Evolutionary conservation across 2,113 vertebrate species (phyloP), one percentile per base, ranked within the genome.

Genomic region (Cairina moschata): DNA sequence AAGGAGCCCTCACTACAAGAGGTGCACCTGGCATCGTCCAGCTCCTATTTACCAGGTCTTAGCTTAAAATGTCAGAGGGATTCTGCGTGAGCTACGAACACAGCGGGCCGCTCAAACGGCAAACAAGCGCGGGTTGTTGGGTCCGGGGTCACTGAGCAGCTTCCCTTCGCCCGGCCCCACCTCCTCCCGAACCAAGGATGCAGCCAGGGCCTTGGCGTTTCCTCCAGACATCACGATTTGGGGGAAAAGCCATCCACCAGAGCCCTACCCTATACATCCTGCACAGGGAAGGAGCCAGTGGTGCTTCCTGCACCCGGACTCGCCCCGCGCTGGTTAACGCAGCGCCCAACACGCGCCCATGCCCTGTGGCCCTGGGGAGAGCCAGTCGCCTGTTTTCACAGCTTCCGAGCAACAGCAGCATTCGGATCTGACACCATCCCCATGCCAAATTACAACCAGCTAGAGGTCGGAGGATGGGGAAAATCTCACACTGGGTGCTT

Each of bases 1-100:
- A 58, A 46, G 76, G 84, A 91, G 68, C 63, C 80, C 79, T 80
- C 16, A 1, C 1, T 0, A 68, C 22, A 1, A 77, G 85, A 60
- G 62, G 55, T 31, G 85, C 85, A 66, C 79, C 89, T 88, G 91
- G 88, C 68, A 67, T 38, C 16, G 1, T 29, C 90, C 80, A 0
- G 83, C 83, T 92, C 95, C 90, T 78, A 31, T 83, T 96, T 95
- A 90, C 91, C 84, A 71, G 38, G 82, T 81, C 92, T 92, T 67
- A 81, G 73, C 96, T 75, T 58, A 32, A 96, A 94, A 92, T 86
- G 86, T 88, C 90, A 90, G 42, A 91, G 76, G 55, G 86, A 90
- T 93, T 68, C 93, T 88, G 88, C 8, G 1, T 9, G 68, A 93
- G 90, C 88, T 28, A 80, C 2, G 7, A 90, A 74, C 82, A 71